Evolutionary conservation across 2,888 invertebrate genomes (phyloP).

Genomic region (Hydraecia micacea): DNA sequence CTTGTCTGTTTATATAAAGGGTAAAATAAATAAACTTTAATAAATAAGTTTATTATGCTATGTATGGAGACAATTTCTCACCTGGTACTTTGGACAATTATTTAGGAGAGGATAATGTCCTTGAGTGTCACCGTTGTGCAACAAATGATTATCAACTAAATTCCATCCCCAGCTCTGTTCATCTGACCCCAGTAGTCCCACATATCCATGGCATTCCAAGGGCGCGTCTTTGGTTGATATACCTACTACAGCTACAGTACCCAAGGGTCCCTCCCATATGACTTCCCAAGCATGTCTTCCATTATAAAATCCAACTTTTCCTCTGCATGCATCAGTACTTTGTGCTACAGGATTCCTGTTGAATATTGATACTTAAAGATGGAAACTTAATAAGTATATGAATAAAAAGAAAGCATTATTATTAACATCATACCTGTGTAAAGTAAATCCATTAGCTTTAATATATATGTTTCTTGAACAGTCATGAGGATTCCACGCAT

Average conservation of each 20-base stretch:
- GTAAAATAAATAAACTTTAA: not conserved
- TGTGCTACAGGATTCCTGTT: conserved; percentile 98
- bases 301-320: conserved; percentile 96
- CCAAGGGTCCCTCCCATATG: conserved; percentile 99
- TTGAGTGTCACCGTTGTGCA: conserved; percentile 98
- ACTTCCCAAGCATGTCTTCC: conserved; percentile 99
- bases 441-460: conserved; percentile 98
- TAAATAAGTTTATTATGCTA: not conserved
- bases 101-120: conserved; percentile 98
- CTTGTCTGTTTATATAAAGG: no score
- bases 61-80: conserved; percentile 75
- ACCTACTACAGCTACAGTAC: conserved; percentile 99
- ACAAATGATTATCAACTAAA: conserved; percentile 98
- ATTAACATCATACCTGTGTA: conserved; percentile 92
- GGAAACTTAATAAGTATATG: not conserved
- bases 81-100: conserved; percentile 99
- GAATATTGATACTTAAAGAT: conserved; percentile 42
- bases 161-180: conserved; percentile 99
- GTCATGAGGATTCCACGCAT: conserved; percentile 99
- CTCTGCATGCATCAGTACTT: conserved; percentile 98
- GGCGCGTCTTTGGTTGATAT: conserved; percentile 98
- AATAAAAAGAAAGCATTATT: conserved; percentile 5
- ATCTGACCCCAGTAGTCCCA: conserved; percentile 98
- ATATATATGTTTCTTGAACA: conserved; percentile 99
- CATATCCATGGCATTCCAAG: conserved; percentile 98